Base-by-base conservation (phyloP, 2,888 invertebrate genomes). In the Esperia sulphurella region DNA sequence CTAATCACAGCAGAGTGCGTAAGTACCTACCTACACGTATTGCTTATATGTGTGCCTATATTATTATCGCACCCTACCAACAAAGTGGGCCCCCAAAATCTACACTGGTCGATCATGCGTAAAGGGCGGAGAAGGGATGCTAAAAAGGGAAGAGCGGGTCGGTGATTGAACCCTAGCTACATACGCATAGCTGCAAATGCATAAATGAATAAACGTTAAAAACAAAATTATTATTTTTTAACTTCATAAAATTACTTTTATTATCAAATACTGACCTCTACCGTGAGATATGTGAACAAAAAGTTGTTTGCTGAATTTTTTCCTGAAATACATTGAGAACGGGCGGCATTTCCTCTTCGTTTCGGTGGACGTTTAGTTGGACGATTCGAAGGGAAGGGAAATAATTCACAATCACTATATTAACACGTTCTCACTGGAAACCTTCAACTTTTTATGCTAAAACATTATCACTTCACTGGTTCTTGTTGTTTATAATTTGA, bases 61-160 rank as follows among this genome's bases (percentile, higher is more conserved):
- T n/a, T 43, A 43, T 28, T 43, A 76, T 66, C 80, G 83, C 83
- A 83, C 83, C 85, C 84, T 83, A 79, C 72, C 66, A 72, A 70
- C 73, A 82, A 84, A 83, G n/a, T n/a, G n/a, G n/a, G 87, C 88
- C 87, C 88, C 87, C 83, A 10, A 83, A 85, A 88, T 86, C 82
- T 80, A 76, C 74, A 78, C 81, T 83, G 89, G 87, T 87, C 88
- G 89, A 89, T 90, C 88, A 88, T 86, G 88, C 90, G 89, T 89
- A 88, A 84, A 88, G 86, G 87, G 86, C 83, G 79, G 80, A 84
- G 85, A 87, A 87, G 88, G 89, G 88, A 87, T 89, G 87, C 76
- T 77, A 75, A 75, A 83, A 75, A 86, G 86, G 84, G 86, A 87
- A 84, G 83, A 79, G 76, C 75, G 65, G 68, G 80, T 77, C 83